phyloP scores from a whole-genome alignment of 2,113 vertebrate species.

The Protobothrops flavoviridis region DNA sequence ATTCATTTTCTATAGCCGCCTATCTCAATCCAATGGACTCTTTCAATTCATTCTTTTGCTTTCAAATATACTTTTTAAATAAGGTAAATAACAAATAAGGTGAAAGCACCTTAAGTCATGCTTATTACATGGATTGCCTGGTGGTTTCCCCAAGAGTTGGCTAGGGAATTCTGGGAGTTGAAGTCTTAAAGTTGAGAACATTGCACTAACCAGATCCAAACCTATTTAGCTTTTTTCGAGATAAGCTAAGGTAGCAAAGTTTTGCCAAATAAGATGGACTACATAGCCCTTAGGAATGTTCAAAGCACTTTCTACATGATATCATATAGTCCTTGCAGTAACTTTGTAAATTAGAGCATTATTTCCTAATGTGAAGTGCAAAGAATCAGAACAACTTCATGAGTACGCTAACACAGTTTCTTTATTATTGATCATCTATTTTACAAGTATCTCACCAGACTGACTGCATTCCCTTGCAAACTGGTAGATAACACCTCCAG shows the following conservation, averaged over 20 bases:
- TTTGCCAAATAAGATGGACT: neutral
- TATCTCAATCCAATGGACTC: neutral
- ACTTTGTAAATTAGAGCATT: neutral
- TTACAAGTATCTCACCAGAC: no score
- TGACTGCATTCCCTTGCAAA: no score
- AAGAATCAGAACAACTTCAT: no score
- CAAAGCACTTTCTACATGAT: neutral
- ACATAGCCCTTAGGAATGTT: neutral
- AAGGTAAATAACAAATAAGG: neutral
- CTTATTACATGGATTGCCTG: neutral
- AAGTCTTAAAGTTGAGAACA: neutral
- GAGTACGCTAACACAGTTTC: no score
- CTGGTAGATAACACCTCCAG: no score
- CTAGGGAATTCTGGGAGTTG: neutral
- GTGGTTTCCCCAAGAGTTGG: neutral
- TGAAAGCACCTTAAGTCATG: neutral
- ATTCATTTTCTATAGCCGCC: neutral
- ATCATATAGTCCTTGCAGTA: neutral
- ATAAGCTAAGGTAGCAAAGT: neutral
- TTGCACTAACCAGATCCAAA: neutral
- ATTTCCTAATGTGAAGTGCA: neutral
- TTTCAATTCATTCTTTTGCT: neutral
- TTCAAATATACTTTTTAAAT: neutral
- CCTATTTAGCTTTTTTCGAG: neutral
- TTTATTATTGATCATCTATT: no score